Evolutionary conservation across 2,113 vertebrate genomes (phyloP), one percentile per base, ranked within the genome.

Genomic region (Tenrec ecaudatus): DNA sequence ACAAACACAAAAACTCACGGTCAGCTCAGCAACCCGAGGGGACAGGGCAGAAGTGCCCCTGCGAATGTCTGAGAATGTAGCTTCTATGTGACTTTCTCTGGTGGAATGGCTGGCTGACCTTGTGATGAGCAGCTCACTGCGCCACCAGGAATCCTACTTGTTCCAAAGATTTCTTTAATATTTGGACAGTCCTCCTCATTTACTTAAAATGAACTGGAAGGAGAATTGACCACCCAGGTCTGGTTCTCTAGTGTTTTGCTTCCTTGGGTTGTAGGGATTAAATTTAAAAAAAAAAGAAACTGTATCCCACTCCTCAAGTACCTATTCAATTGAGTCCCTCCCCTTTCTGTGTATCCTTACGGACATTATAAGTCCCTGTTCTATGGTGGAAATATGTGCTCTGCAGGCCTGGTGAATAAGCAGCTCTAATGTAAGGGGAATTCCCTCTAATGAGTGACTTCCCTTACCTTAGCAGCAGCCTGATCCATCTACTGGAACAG

Each of bases 351-450:
- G 31, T 83, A 78, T 89, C 60, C 62, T 89, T 94, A 19, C 2
- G 47, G 66, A 68, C 57, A 82, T 87, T 84, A 38, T 69, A 77
- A 43, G 66, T 58, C 75, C 58, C 87, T 92, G 31, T 81, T 53
- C 60, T 69, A 4, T 2, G 15, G 60, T 81, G 33, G 40, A 77
- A 90, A 64, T 81, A 92, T 73, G 60, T 16, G 40, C 2, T 84
- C 1, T 22, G 73, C 3, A 11, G 81, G 60, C 6, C 40, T 53
- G 36, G 29, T 71, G 58, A 64, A 79, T 87, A 84, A 87, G 75
- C 73, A n/a, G 27, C 47, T 89, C 33, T 90, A 10, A 10, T 53
- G 5, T 38, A 33, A 88, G 25, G 33, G 38, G 6, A 79, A 27
- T 53, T 87, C 36, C 23, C 22, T 43, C 69, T 75, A 53, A 57